phyloP scores from a whole-genome alignment of 1,140 invertebrate species.

The Zaprionus capensis region DNA sequence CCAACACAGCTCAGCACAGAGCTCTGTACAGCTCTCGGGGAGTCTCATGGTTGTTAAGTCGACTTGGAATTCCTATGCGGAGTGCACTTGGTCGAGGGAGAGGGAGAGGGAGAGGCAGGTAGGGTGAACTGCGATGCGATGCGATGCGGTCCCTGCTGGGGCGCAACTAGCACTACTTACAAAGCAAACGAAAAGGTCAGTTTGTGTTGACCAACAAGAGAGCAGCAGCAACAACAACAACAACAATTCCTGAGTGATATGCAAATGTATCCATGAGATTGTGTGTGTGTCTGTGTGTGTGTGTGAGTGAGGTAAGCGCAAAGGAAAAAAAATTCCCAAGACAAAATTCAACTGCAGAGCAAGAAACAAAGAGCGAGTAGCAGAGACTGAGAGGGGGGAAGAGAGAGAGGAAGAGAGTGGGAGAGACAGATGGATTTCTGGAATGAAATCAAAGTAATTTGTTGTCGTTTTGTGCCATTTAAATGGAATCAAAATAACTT shows the following conservation, averaged over 20 bases:
- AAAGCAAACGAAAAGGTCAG: constrained; percentile 29
- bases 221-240: constrained; percentile 9
- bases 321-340: constrained; percentile 21
- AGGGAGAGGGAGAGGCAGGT: background rate
- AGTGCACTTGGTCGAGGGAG: background rate
- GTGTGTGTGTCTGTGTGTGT: background rate
- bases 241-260: constrained; percentile 27
- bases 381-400: background rate
- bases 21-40: background rate
- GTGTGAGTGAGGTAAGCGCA: constrained; percentile 10
- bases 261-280: constrained; percentile 28
- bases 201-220: constrained; percentile 32
- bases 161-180: constrained; percentile 8
- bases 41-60: constrained; percentile 8
- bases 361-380: background rate
- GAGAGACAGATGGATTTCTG: background rate
- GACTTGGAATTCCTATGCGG: constrained; percentile 1
- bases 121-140: background rate
- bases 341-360: background rate
- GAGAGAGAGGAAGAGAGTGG: background rate
- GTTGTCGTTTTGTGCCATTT: constrained; percentile 30
- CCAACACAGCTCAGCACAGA: background rate
- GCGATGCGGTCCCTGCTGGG: constrained; percentile 18
- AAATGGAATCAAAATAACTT: constrained; percentile 33
- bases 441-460: constrained; percentile 49